These are phyloP conservation scores for Pelmatolapia mariae DNA, from an alignment of 2,113 vertebrate genomes.

Conservation along the genomic window DNA sequence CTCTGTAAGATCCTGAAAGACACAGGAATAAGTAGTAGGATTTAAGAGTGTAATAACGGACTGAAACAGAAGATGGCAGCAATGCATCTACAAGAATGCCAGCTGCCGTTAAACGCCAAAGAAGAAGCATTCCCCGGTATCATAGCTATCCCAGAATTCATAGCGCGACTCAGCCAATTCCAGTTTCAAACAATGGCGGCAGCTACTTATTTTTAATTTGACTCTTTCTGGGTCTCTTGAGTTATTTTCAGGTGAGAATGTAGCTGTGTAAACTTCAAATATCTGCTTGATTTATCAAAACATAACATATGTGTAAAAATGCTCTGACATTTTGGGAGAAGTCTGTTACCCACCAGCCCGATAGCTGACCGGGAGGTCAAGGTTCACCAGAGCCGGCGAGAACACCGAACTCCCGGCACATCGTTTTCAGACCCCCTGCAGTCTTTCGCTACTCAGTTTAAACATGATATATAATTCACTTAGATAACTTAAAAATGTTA, in stretches of 20 bases:
- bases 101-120: not conserved
- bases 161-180: not conserved
- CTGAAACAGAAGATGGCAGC: not conserved
- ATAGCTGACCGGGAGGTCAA: not conserved
- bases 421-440: not conserved
- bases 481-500: not conserved
- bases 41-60: not conserved
- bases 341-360: not conserved
- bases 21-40: accelerated
- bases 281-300: not conserved
- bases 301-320: not conserved
- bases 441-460: not conserved
- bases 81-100: not conserved
- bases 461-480: not conserved
- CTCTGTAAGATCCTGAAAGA: not conserved
- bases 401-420: not conserved
- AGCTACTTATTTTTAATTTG: not conserved
- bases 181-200: not conserved
- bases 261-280: not conserved
- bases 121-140: not conserved
- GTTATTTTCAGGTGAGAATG: not conserved
- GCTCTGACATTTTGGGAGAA: not conserved
- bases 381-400: not conserved
- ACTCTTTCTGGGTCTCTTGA: not conserved
- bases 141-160: not conserved